Base-by-base conservation (phyloP, 2,888 invertebrate species). In the Bombyx huttoni region DNA sequence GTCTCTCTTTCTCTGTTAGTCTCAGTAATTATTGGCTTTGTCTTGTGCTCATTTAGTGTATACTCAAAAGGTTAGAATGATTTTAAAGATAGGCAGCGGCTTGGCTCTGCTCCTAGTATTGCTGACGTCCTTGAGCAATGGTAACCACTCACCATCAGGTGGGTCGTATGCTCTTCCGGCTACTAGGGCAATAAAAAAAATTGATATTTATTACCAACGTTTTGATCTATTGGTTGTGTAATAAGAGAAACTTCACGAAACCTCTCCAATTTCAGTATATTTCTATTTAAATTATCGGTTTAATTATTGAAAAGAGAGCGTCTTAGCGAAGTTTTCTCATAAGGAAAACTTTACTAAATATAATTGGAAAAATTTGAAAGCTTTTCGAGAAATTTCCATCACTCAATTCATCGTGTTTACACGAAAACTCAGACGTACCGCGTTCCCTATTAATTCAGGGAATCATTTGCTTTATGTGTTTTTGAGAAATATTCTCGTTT, bases 381-480 rank as follows among this genome's bases (percentile, higher is more conserved):
- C 40, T 8, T 40, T 40, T 10, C 40, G 40, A 40, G 40, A 5
- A 40, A 40, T 0, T 40, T 8, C 8, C 8, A 0, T 40, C 40
- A 7, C 7, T 40, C 40, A 12, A 40, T 40, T 40, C 7, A 8
- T 40, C 40, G 40, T 40, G 12, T 40, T 40, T 40, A 40, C 40
- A 40, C 40, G 40, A 40, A 40, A 40, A 40, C 40, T 40, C 40
- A 40, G 7, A 40, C 40, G 40, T 40, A 7, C 52, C 13, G 24
- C 24, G 13, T 46, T 46, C 49, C 49, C 52, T 52, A 35, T 49
- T 45, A 52, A 34, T 49, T 52, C 52, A 9, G 8, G 33, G 52
- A 49, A 52, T 33, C 52, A 34, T 34, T 51, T 13, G 48, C 49
- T 52, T 48, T 45, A 40, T 40, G 7, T 40, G 40, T 40, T 10